A percentile compares a stretch with the other conserved stretches of the same genome.
Conservation (phyloP, 2,888 invertebrate species). For the Nomada goodeniana region DNA sequence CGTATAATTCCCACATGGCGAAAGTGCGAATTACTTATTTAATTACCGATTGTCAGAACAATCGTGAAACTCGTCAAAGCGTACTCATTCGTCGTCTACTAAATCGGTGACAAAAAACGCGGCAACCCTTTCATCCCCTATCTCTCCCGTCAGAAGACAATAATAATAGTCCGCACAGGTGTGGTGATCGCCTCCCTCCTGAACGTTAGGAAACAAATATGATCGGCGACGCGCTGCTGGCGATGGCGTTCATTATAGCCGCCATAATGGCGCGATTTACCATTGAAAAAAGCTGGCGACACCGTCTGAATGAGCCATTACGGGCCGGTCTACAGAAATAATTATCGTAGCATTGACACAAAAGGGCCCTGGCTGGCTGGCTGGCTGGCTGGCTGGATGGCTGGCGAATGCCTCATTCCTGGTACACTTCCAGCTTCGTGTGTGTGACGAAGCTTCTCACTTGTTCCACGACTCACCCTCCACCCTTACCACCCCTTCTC, state of each 20-base stretch:
- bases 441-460: slow-evolving; percentile 30
- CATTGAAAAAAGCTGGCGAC: slow-evolving; percentile 79
- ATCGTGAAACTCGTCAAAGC: too few species aligned
- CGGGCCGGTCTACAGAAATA: slow-evolving; percentile 80
- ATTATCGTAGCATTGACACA: slow-evolving; percentile 81
- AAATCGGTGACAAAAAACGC: not conserved
- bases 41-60: too few species aligned
- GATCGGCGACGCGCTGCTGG: slow-evolving; percentile 60
- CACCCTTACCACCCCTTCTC: not conserved
- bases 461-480: slow-evolving; percentile 18
- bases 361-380: slow-evolving; percentile 61
- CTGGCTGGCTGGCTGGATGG: slow-evolving; percentile 60
- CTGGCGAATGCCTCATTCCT: slow-evolving; percentile 70
- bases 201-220: slow-evolving; percentile 55
- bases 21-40: too few species aligned
- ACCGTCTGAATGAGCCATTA: slow-evolving; percentile 83
- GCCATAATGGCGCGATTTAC: slow-evolving; percentile 81
- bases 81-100: too few species aligned
- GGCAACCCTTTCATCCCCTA: not conserved
- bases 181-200: slow-evolving; percentile 36
- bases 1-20: too few species aligned
- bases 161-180: slow-evolving; percentile 16
- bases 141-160: not conserved
- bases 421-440: slow-evolving; percentile 58
- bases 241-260: slow-evolving; percentile 78